Evolutionary conservation across 2,888 invertebrate genomes (phyloP).

Genomic region (Taphrorychus bicolor): DNA sequence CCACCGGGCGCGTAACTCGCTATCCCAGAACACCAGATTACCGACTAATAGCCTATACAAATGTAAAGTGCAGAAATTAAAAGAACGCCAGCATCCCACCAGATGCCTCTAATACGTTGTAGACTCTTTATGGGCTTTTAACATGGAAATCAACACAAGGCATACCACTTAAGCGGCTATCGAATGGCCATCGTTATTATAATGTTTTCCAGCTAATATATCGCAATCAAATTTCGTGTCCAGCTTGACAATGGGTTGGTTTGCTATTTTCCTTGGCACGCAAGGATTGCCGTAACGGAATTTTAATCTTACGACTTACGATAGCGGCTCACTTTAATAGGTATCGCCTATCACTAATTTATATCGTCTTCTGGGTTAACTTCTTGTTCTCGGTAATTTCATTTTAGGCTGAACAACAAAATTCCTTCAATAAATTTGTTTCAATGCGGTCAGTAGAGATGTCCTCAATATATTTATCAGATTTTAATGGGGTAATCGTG

Average conservation of each 20-base stretch:
- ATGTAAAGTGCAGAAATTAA: conserved; percentile 50
- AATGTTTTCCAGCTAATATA: conserved; percentile 44
- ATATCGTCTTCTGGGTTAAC: no score
- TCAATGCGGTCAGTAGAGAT: no score
- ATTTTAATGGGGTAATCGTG: no score
- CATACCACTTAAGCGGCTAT: conserved; percentile 44
- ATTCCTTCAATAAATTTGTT: no score
- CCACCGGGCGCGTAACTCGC: conserved; percentile 40
- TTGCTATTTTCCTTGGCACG: conserved; percentile 18
- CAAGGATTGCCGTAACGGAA: conserved; percentile 7
- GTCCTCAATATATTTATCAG: no score
- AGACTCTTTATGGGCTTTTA: conserved; percentile 46
- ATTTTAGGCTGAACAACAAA: no score
- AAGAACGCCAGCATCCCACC: conserved; percentile 44
- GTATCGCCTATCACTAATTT: neutral
- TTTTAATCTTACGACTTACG: conserved; percentile 4
- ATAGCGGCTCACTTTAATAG: neutral
- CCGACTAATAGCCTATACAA: conserved; percentile 48
- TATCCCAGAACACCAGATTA: conserved; percentile 44
- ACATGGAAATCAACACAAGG: conserved; percentile 47
- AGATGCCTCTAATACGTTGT: conserved; percentile 44
- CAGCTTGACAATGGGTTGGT: conserved; percentile 34
- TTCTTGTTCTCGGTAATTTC: no score
- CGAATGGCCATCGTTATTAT: conserved; percentile 42
- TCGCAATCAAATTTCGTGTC: conserved; percentile 47